phyloP scores from a whole-genome alignment of 2,888 invertebrate genomes.

The Podabrus alpinus region DNA sequence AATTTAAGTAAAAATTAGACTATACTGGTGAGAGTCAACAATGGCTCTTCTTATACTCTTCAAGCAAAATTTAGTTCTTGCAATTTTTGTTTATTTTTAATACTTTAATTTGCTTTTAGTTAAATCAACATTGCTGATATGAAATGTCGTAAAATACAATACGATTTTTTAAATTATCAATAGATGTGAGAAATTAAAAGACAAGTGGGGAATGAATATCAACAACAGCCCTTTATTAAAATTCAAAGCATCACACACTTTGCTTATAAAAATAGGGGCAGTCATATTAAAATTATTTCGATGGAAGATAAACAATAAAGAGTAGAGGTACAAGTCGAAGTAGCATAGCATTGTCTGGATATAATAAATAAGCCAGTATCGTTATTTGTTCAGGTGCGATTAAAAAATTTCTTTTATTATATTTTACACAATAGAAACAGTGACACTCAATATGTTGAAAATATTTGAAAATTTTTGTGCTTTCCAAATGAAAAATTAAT shows the following conservation, averaged over 20 bases:
- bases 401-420: constrained; percentile 36
- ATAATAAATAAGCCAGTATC: constrained; percentile 30
- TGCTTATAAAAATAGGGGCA: constrained; percentile 5
- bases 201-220: constrained; percentile 2
- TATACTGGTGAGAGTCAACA: neutral
- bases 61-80: neutral
- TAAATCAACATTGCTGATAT: neutral
- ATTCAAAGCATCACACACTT: constrained; percentile 4
- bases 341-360: constrained; percentile 25
- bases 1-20: too few relatives aligned
- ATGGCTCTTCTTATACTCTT: neutral
- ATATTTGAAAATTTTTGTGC: neutral
- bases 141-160: neutral
- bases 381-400: constrained; percentile 41
- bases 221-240: constrained; percentile 3
- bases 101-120: neutral
- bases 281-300: neutral
- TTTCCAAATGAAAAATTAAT: neutral
- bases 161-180: neutral
- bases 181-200: neutral
- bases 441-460: constrained; percentile 21
- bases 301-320: constrained; percentile 40
- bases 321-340: constrained; percentile 26
- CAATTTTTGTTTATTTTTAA: neutral
- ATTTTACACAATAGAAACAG: constrained; percentile 29